These are phyloP conservation scores for Geothlypis trichas DNA, from an alignment of 2,113 vertebrate species.

Conservation along the genomic window DNA sequence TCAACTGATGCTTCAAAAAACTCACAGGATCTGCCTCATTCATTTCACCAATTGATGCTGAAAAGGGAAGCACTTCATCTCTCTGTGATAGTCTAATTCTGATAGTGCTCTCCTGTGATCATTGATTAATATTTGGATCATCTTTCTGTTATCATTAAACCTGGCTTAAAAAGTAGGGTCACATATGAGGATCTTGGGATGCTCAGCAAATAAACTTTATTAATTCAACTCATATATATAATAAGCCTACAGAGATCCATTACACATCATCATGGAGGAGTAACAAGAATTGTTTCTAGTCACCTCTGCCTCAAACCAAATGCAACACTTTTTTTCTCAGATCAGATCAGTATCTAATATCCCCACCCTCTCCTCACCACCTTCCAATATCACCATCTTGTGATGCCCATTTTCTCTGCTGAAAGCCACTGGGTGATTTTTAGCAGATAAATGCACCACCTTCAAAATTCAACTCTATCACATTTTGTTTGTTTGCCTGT, in stretches of 20 bases:
- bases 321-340: neutral
- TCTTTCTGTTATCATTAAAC: neutral
- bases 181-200: neutral
- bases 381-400: neutral
- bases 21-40: neutral
- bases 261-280: neutral
- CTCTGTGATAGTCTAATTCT: neutral
- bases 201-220: neutral
- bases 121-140: neutral
- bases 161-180: neutral
- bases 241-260: neutral
- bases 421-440: slow-evolving; percentile 30
- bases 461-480: slow-evolving; percentile 25
- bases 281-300: neutral
- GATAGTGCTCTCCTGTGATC: neutral
- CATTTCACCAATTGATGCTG: neutral
- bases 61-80: neutral
- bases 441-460: slow-evolving; percentile 15
- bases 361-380: neutral
- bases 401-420: neutral
- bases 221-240: neutral
- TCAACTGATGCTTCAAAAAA: neutral
- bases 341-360: neutral
- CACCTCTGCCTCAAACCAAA: neutral
- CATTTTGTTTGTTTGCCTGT: slow-evolving; percentile 24